Evolutionary conservation across 2,797 vertebrate genomes (phyloP), one percentile per base, ranked within the genome.

Genomic region (Falco naumanni): DNA sequence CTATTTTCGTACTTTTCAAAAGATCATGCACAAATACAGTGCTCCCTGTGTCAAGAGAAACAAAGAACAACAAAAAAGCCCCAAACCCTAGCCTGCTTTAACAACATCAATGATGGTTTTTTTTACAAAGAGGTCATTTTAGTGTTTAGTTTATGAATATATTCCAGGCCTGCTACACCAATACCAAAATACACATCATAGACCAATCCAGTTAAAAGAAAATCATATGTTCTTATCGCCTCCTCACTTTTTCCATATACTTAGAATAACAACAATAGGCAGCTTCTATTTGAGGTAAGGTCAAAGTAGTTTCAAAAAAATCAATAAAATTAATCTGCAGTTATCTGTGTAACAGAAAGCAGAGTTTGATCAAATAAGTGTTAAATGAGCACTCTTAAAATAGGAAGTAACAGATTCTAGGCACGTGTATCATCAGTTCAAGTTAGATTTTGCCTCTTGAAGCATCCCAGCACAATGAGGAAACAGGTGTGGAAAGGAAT

Each of bases 141-240:
- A 74, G 25, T 68, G 26, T 43, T 78, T 85, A 74, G 28, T 51
- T 78, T 90, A 22, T n/a, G 14, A 45, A 33, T 90, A 16, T 39
- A 15, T 63, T 90, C 37, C 14, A 34, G 61, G 31, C 6, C 16
- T 56, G 16, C 54, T 69, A 90, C 41, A 50, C 50, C 25, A 9
- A 24, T 39, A 53, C 2, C n/a, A 78, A 69, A 88, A 64, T 1
- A 86, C 8, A 21, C 4, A 15, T 7, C 54, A 72, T 28, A 75
- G 33, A 69, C 11, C 33, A 63, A 33, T 4, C 8, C 17, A 65
- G 6, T 28, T 80, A 61, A 75, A 71, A 57, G 31, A 65, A 94
- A 90, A 39, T 31, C 1, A 1, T 29, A 16, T 2, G 1, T 69
- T 84, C 15, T 57, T 82, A 47, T 19, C 0, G 5, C 7, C 8